Percentiles rank a stretch among this genome's conserved stretches.
phyloP scores from a whole-genome alignment of 2,888 invertebrate species.

The Orchesella flavescens region DNA sequence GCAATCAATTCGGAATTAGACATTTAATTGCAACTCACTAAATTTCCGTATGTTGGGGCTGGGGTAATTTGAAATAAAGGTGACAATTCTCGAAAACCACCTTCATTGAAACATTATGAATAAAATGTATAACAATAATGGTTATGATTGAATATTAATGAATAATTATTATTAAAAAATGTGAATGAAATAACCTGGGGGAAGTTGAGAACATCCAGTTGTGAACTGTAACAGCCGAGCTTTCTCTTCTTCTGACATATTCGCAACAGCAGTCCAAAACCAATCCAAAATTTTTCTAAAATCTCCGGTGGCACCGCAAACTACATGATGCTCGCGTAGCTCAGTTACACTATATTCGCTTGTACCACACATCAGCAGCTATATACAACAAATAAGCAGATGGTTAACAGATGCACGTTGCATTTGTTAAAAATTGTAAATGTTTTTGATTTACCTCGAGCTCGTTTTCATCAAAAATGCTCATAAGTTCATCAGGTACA shows the following conservation, averaged over 20 bases:
- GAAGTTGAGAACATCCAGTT: constrained; percentile 87
- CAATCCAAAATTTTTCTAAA: constrained; percentile 89
- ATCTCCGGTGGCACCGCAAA: constrained; percentile 82
- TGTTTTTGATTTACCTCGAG: constrained; percentile 82
- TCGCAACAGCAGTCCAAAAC: constrained; percentile 92
- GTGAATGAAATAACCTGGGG: constrained; percentile 76
- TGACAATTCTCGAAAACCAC: constrained; percentile 90
- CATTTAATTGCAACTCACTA: constrained; percentile 80
- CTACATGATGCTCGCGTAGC: constrained; percentile 90
- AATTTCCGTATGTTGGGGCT: constrained; percentile 89
- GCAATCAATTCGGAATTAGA: neutral
- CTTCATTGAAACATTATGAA: constrained; percentile 73
- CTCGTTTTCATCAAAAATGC: constrained; percentile 97
- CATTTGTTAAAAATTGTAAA: no score
- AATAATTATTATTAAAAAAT: neutral
- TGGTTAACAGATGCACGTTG: no score
- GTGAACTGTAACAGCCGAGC: constrained; percentile 93
- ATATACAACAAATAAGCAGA: constrained; percentile 73
- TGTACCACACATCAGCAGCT: constrained; percentile 93
- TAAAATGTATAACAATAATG: neutral
- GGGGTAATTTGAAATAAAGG: constrained; percentile 94
- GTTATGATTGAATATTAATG: neutral
- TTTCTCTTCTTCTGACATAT: constrained; percentile 93
- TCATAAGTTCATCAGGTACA: constrained; percentile 92
- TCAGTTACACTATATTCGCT: constrained; percentile 93